phyloP scores from a whole-genome alignment of 2,113 vertebrate genomes.

The Camelus bactrianus region DNA sequence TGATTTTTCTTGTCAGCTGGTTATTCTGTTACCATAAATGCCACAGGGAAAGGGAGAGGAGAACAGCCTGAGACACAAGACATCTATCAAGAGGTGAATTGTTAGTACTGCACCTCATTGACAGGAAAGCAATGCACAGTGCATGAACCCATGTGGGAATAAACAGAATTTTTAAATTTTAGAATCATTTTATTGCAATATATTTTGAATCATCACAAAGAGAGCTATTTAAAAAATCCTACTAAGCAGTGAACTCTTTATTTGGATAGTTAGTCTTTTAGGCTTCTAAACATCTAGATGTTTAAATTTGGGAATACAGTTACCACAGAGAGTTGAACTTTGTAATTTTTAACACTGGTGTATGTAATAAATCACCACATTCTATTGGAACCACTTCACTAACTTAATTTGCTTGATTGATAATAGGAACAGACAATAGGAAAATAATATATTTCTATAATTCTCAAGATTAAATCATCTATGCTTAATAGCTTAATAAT shows the following conservation, averaged over 20 bases:
- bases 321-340: conserved; percentile 48
- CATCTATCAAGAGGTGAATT: neutral
- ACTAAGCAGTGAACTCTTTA: neutral
- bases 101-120: neutral
- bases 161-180: neutral
- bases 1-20: neutral
- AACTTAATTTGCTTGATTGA: conserved; percentile 74
- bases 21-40: conserved; percentile 6
- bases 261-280: conserved; percentile 11
- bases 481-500: conserved; percentile 57
- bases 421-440: conserved; percentile 60
- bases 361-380: conserved; percentile 61
- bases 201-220: conserved; percentile 62
- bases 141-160: neutral
- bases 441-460: conserved; percentile 68
- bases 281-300: conserved; percentile 31
- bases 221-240: conserved; percentile 1
- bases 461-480: conserved; percentile 56
- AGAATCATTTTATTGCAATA: conserved; percentile 33
- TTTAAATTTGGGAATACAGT: conserved; percentile 11
- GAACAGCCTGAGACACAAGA: neutral
- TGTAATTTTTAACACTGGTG: conserved; percentile 39
- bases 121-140: neutral
- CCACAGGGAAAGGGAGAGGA: neutral
- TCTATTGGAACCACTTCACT: conserved; percentile 61